Conservation (phyloP, 2,113 vertebrate genomes). For the Phylloscopus whistleri region DNA sequence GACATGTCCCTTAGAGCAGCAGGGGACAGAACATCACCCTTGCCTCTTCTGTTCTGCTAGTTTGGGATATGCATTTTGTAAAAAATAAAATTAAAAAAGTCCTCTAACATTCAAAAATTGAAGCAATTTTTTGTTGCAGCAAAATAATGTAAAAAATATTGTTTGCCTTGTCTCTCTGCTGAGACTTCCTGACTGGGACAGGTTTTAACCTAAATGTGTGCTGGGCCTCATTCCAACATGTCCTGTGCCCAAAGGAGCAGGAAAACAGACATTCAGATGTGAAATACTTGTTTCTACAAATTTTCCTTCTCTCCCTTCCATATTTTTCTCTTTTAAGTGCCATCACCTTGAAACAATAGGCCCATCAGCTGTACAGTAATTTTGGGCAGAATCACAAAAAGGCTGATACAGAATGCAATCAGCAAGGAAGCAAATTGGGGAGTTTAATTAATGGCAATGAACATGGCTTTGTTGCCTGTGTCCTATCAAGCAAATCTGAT, state of each 20-base stretch:
- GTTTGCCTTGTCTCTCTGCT: neutral
- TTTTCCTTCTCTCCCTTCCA: neutral
- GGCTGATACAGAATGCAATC: neutral
- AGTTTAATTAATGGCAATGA: slow-evolving; percentile 22
- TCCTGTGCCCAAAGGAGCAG: neutral
- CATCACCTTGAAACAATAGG: neutral
- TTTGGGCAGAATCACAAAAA: neutral
- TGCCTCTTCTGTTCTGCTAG: neutral
- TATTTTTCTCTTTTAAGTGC: neutral
- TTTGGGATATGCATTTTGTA: neutral
- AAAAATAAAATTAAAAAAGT: neutral
- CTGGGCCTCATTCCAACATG: neutral
- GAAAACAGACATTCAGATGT: neutral
- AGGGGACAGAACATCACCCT: neutral
- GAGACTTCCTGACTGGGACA: neutral
- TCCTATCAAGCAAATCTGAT: neutral
- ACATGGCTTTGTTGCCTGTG: neutral
- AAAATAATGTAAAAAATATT: neutral
- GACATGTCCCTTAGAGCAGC: neutral
- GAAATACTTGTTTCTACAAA: neutral
- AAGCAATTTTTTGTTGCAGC: neutral
- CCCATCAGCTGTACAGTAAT: neutral
- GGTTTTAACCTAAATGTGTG: neutral
- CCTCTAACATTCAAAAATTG: neutral
- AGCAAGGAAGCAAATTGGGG: neutral